phyloP scores from a whole-genome alignment of 2,113 vertebrate species.

The Centropristis striata region DNA sequence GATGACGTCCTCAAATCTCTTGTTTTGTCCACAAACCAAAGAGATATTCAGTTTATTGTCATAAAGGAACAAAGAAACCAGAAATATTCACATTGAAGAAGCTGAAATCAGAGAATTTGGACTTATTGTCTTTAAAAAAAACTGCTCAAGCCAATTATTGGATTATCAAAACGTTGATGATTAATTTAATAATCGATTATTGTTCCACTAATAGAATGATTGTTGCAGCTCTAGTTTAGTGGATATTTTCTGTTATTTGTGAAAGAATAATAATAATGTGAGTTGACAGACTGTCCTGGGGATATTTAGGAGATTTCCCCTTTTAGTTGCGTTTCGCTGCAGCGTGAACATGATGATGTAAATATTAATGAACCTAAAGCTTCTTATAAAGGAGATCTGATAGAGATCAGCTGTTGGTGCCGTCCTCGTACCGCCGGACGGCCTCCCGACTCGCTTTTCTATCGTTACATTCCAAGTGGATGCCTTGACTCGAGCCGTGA shows the following conservation, averaged over 20 bases:
- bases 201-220: too few species aligned
- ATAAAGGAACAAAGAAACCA: too few species aligned
- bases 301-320: not conserved
- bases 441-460: conserved; percentile 79
- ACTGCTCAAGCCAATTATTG: too few species aligned
- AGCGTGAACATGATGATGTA: conserved; percentile 61
- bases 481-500: conserved; percentile 80
- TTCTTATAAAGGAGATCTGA: conserved; percentile 49
- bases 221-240: too few species aligned
- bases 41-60: too few species aligned
- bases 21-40: too few species aligned
- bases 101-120: too few species aligned
- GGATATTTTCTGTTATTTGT: not conserved
- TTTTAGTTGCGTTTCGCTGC: conserved; percentile 51
- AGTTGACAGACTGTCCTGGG: not conserved
- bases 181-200: too few species aligned
- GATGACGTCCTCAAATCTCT: too few species aligned
- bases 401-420: conserved; percentile 55
- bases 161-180: too few species aligned
- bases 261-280: not conserved
- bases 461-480: conserved; percentile 85
- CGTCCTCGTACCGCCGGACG: conserved; percentile 69
- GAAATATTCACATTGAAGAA: too few species aligned
- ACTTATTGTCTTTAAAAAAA: too few species aligned
- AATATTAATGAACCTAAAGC: conserved; percentile 66